These are phyloP conservation scores for Papilio aristodemus DNA, from an alignment of 1,140 invertebrate genomes.

Conservation along the genomic window DNA sequence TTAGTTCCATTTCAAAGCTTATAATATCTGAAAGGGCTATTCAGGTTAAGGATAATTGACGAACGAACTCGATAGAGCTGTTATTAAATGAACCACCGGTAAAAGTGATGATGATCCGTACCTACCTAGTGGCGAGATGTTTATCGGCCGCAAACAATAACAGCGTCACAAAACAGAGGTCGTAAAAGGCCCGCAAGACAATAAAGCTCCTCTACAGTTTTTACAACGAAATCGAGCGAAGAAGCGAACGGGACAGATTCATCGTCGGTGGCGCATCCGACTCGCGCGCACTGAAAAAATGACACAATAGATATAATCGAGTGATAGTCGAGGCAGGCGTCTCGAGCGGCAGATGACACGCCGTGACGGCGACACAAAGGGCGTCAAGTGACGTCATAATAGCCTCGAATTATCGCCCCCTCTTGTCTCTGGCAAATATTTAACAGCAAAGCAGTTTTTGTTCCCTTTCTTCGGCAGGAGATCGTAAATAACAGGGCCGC, in stretches of 20 bases:
- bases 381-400: conserved; percentile 80
- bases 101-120: conserved; percentile 75
- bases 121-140: conserved; percentile 77
- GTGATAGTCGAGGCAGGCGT: conserved; percentile 76
- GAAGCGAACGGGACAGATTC: conserved; percentile 74
- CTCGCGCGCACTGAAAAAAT: conserved; percentile 72
- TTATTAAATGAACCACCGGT: conserved; percentile 68
- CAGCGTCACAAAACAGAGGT: conserved; percentile 75
- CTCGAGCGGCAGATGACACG: conserved; percentile 78
- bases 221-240: conserved; percentile 71
- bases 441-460: conserved; percentile 76
- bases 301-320: conserved; percentile 79
- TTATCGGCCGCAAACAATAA: conserved; percentile 80
- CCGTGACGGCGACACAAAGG: conserved; percentile 77
- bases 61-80: conserved; percentile 64
- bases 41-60: conserved; percentile 62
- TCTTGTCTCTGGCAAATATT: conserved; percentile 80
- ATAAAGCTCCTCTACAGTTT: conserved; percentile 74
- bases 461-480: conserved; percentile 69
- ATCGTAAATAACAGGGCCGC: conserved; percentile 76
- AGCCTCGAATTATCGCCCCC: conserved; percentile 79
- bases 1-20: conserved; percentile 26
- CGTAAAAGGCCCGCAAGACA: conserved; percentile 77
- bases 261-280: conserved; percentile 79
- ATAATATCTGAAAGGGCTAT: conserved; percentile 50